Evolutionary conservation across 1,140 invertebrate genomes (phyloP).

Genomic region (Drosophila ogumai): DNA sequence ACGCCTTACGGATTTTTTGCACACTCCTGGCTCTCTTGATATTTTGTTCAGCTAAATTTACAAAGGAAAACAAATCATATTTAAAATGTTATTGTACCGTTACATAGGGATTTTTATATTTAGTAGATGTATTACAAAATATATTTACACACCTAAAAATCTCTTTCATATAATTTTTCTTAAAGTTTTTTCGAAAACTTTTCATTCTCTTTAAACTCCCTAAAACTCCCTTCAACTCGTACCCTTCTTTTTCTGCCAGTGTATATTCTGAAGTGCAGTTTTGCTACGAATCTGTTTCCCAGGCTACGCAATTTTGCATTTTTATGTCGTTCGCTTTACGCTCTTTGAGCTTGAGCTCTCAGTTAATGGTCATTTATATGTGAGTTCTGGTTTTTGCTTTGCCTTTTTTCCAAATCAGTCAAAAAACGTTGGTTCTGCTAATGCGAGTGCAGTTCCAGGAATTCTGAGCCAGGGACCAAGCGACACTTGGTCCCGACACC

Average conservation of each 20-base stretch:
- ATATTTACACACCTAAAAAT: neutral
- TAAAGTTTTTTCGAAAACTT: neutral
- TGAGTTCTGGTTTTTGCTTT: slow-evolving; percentile 48
- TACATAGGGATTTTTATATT: neutral
- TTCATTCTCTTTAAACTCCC: too few relatives aligned
- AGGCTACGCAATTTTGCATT: slow-evolving; percentile 55
- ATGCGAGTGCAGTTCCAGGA: slow-evolving; percentile 70
- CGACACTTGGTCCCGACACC: slow-evolving; percentile 72
- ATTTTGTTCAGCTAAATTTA: neutral
- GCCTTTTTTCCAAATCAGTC: slow-evolving; percentile 63
- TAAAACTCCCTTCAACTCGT: neutral
- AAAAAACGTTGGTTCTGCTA: slow-evolving; percentile 46
- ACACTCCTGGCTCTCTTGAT: too few relatives aligned
- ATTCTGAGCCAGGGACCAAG: slow-evolving; percentile 44
- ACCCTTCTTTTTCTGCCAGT: neutral
- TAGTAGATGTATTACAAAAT: too few relatives aligned
- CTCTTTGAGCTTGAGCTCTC: slow-evolving; percentile 36
- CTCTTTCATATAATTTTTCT: neutral
- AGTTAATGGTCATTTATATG: slow-evolving; percentile 63
- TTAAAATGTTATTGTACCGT: neutral
- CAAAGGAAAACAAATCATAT: neutral
- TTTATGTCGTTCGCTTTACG: slow-evolving; percentile 59
- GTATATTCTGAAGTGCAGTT: slow-evolving; percentile 21
- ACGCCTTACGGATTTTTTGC: too few relatives aligned
- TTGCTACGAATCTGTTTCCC: slow-evolving; percentile 52